Conservation (phyloP, 2,113 vertebrate species). For the Sinosuthora webbiana region DNA sequence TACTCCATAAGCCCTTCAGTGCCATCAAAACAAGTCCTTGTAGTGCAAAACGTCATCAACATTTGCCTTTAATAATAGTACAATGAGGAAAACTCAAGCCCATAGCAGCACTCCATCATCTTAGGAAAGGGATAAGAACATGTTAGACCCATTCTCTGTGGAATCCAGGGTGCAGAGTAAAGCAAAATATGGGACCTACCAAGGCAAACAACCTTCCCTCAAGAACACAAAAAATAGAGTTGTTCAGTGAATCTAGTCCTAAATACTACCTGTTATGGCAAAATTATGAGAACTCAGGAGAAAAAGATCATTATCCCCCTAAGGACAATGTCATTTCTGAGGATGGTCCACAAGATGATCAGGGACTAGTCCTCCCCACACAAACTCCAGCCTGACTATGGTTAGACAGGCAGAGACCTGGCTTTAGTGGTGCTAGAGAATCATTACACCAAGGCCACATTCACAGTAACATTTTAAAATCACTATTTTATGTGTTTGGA, state of each 20-base stretch:
- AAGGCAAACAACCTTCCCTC: neutral
- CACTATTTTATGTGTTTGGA: neutral
- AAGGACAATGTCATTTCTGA: neutral
- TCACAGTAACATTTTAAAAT: neutral
- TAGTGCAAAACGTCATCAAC: neutral
- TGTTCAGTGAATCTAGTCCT: neutral
- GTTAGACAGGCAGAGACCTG: neutral
- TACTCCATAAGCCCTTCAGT: neutral
- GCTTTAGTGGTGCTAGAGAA: neutral
- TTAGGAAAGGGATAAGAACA: neutral
- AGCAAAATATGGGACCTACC: neutral
- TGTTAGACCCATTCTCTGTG: neutral
- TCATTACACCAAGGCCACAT: neutral
- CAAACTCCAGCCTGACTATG: neutral
- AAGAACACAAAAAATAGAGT: neutral
- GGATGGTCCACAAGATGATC: neutral
- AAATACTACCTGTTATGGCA: neutral
- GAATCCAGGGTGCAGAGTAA: neutral
- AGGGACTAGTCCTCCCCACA: neutral
- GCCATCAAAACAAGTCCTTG: neutral
- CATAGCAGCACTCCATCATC: neutral
- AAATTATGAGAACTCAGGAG: neutral
- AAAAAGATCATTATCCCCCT: neutral
- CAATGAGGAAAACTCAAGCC: neutral
- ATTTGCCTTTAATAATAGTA: neutral